These are phyloP conservation scores for Zosterops japonicus DNA, from an alignment of 2,113 vertebrate genomes.

Conservation along the genomic window DNA sequence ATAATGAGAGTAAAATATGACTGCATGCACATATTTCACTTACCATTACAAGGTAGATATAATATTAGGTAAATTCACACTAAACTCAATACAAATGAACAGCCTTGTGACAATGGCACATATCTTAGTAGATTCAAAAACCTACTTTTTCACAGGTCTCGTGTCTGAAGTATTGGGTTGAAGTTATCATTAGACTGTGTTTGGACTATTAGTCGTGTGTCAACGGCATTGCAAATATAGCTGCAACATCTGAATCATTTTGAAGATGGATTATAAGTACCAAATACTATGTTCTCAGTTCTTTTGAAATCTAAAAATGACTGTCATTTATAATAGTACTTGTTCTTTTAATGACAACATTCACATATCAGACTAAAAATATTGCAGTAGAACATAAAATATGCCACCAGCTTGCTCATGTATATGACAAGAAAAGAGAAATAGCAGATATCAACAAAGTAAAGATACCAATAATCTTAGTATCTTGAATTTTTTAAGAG, in stretches of 20 bases:
- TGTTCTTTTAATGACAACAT: not conserved
- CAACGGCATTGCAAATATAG: not conserved
- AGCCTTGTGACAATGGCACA: not conserved
- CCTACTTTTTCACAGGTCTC: not conserved
- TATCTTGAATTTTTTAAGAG: not conserved
- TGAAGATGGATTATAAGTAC: not conserved
- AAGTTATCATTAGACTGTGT: not conserved
- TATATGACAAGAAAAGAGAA: not conserved
- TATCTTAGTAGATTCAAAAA: not conserved
- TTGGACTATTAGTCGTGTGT: not conserved
- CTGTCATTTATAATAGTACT: not conserved
- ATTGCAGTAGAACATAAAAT: not conserved
- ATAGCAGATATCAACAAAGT: not conserved
- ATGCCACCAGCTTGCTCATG: not conserved
- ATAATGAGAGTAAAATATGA: not conserved
- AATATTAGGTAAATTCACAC: not conserved
- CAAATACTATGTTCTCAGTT: not conserved
- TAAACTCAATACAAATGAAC: not conserved
- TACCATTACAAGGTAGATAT: not conserved
- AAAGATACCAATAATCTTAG: not conserved
- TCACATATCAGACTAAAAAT: not conserved
- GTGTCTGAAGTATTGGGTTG: not conserved
- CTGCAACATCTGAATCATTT: not conserved
- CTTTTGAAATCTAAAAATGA: not conserved
- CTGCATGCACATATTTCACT: not conserved